Evolutionary conservation across 2,113 vertebrate species (phyloP).

Genomic region (Pelodiscus sinensis): DNA sequence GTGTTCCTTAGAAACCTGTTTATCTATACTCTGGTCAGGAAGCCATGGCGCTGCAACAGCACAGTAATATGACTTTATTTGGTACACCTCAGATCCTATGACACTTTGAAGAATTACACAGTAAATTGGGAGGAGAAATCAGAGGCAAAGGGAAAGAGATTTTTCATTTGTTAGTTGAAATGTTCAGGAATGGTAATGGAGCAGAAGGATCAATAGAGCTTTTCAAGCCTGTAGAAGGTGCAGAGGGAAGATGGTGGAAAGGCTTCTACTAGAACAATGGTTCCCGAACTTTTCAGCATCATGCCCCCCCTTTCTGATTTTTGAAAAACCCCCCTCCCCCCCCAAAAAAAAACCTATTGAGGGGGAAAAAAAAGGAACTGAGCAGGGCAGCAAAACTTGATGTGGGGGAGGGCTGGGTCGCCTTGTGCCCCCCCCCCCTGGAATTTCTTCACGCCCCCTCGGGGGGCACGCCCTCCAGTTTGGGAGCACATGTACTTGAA

Average conservation of each 20-base stretch:
- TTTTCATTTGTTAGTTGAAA: background rate
- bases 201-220: background rate
- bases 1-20: rapidly evolving
- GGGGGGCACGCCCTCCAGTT: too few species aligned
- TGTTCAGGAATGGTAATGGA: background rate
- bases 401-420: too few species aligned
- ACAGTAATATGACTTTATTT: background rate
- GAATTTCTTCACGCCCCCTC: too few species aligned
- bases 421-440: too few species aligned
- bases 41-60: background rate
- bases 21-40: background rate
- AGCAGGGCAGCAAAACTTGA: too few species aligned
- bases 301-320: too few species aligned
- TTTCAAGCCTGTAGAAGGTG: rapidly evolving
- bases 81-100: background rate
- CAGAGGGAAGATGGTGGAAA: background rate
- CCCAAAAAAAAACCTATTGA: too few species aligned
- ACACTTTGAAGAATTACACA: rapidly evolving
- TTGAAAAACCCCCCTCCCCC: too few species aligned
- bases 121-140: background rate
- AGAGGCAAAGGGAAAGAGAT: rapidly evolving
- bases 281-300: too few species aligned
- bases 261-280: background rate
- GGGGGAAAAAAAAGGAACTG: too few species aligned
- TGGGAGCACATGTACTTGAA: too few species aligned